Percentiles rank a stretch among this genome's conserved stretches.
Evolutionary conservation across 2,797 vertebrate species (phyloP).

Genomic region (Sebastes taczanowskii): DNA sequence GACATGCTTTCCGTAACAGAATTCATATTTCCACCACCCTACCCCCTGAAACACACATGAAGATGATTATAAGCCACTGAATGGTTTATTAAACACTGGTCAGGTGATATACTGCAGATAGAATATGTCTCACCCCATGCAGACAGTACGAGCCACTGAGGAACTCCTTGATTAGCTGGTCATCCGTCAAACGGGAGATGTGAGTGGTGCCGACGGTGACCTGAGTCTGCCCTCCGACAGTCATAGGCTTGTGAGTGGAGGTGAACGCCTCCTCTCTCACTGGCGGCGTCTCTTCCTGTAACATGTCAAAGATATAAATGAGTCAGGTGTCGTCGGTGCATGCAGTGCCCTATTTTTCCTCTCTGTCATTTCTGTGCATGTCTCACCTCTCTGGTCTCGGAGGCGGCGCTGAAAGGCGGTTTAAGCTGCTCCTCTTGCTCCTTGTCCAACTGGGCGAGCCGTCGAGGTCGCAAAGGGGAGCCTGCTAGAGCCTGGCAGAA

Average conservation of each 20-base stretch:
- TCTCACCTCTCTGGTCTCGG: slow-evolving; percentile 73
- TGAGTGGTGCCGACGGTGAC: slow-evolving; percentile 95
- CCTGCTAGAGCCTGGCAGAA: slow-evolving; percentile 94
- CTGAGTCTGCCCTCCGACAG: slow-evolving; percentile 88
- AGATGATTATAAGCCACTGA: not conserved
- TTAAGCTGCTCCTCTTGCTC: slow-evolving; percentile 90
- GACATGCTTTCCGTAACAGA: slow-evolving; percentile 97
- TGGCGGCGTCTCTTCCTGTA: slow-evolving; percentile 86
- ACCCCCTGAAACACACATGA: slow-evolving; percentile 86
- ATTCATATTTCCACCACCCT: slow-evolving; percentile 99
- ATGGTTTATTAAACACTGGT: not conserved
- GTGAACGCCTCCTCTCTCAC: slow-evolving; percentile 90
- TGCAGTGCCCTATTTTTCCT: not conserved
- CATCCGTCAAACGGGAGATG: slow-evolving; percentile 95
- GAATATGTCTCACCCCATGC: slow-evolving; percentile 89
- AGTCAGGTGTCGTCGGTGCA: not conserved
- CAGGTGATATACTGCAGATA: not conserved
- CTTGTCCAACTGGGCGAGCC: slow-evolving; percentile 88
- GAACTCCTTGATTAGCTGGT: slow-evolving; percentile 97
- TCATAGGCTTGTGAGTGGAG: slow-evolving; percentile 92
- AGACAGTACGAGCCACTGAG: slow-evolving; percentile 97
- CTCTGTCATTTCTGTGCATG: not conserved
- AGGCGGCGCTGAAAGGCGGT: slow-evolving; percentile 85
- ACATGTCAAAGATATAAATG: not conserved
- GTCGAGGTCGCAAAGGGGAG: slow-evolving; percentile 91